phyloP scores from a whole-genome alignment of 2,113 vertebrate genomes.

The Petrocephalus microphthalmus region DNA sequence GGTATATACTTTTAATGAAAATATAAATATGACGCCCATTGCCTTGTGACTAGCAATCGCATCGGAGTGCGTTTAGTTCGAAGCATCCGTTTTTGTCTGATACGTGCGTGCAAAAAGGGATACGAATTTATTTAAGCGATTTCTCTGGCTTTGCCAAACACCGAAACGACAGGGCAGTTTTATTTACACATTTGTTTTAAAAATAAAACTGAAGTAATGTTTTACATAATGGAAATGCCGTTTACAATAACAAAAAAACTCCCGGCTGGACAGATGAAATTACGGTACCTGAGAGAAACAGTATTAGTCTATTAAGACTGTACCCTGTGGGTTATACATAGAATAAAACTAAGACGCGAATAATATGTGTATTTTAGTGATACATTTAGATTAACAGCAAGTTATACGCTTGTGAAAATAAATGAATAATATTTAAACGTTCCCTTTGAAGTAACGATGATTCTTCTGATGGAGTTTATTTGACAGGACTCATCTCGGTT shows the following conservation, averaged over 20 bases:
- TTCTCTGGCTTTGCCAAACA: not conserved
- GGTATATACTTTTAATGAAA: not conserved
- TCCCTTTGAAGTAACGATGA: not conserved
- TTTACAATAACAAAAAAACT: not conserved
- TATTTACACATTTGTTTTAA: not conserved
- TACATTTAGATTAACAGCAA: not conserved
- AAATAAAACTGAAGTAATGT: not conserved
- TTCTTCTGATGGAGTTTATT: not conserved
- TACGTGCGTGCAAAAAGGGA: not conserved
- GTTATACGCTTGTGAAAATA: not conserved
- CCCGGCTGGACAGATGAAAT: not conserved
- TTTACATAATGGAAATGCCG: not conserved
- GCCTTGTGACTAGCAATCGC: not conserved
- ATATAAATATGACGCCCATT: not conserved
- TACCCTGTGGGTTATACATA: not conserved
- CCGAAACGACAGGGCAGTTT: not conserved
- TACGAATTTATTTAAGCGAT: not conserved
- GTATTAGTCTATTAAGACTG: not conserved
- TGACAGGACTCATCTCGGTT: not conserved
- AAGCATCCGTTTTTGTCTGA: not conserved
- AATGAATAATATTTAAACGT: not conserved
- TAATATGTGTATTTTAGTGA: not conserved
- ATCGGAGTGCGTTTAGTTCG: not conserved
- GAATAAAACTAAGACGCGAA: not conserved
- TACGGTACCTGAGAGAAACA: not conserved